Percentiles rank a stretch among this genome's conserved stretches.
These are phyloP conservation scores for Troides oblongomaculatus DNA, from an alignment of 2,888 invertebrate genomes.

Conservation along the genomic window DNA sequence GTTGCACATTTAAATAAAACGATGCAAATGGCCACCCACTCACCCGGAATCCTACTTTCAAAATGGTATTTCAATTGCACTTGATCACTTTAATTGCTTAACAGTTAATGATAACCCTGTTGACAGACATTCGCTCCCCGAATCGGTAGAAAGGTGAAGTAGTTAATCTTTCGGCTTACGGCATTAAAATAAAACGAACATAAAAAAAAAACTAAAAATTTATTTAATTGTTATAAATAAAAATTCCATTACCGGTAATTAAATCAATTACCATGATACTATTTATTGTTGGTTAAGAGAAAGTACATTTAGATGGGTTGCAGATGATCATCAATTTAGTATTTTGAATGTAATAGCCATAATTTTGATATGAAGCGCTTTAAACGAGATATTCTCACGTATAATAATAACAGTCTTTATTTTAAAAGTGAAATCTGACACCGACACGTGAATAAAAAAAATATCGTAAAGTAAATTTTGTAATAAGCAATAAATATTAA, in stretches of 20 bases:
- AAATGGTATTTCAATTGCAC: constrained; percentile 24
- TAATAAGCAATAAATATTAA: neutral
- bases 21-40: constrained; percentile 10
- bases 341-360: neutral
- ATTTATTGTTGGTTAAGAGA: constrained; percentile 11
- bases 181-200: constrained; percentile 5
- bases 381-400: neutral
- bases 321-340: neutral
- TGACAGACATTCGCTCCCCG: constrained; percentile 16
- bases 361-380: neutral
- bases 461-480: neutral
- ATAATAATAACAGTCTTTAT: neutral
- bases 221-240: constrained; percentile 5
- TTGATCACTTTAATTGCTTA: constrained; percentile 25
- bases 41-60: constrained; percentile 18
- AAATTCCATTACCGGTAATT: constrained; percentile 12
- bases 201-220: constrained; percentile 4
- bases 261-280: constrained; percentile 13
- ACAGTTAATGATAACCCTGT: constrained; percentile 26
- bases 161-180: constrained; percentile 8
- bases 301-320: constrained; percentile 3
- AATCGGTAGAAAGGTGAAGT: constrained; percentile 17
- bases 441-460: neutral
- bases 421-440: neutral
- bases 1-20: constrained; percentile 3